Conservation (phyloP, 2,888 invertebrate species). For the Polietes domitor region DNA sequence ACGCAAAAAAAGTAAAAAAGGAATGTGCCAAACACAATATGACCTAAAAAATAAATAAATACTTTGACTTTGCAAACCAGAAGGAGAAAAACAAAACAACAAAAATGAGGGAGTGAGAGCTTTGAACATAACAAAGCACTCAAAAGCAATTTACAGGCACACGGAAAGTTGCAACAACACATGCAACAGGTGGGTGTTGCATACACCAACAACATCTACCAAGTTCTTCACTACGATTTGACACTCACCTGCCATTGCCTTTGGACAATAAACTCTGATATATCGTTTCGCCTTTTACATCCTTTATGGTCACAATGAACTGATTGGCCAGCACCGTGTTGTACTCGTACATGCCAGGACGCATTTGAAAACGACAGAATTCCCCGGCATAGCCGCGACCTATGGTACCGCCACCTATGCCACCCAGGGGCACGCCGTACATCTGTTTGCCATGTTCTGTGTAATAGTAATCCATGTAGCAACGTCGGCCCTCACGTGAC, state of each 20-base stretch:
- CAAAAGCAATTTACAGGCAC: background rate
- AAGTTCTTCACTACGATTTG: background rate
- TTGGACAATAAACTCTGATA: conserved; percentile 91
- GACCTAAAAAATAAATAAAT: conserved; percentile 25
- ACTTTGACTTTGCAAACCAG: background rate
- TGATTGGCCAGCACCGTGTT: conserved; percentile 91
- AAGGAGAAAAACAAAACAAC: conserved; percentile 13
- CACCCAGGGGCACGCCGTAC: conserved; percentile 94
- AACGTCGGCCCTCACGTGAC: conserved; percentile 84
- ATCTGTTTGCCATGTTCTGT: conserved; percentile 89
- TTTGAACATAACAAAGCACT: conserved; percentile 38
- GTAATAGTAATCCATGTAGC: conserved; percentile 90
- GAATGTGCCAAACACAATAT: conserved; percentile 54
- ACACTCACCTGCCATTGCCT: conserved; percentile 86
- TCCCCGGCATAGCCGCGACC: conserved; percentile 96
- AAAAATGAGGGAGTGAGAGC: conserved; percentile 3
- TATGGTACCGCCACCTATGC: conserved; percentile 88
- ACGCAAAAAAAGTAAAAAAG: background rate
- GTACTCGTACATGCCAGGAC: conserved; percentile 94
- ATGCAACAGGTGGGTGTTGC: conserved; percentile 38
- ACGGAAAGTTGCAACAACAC: background rate
- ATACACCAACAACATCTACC: background rate
- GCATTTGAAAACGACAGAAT: conserved; percentile 94
- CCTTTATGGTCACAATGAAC: conserved; percentile 93
- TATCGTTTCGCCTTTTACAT: conserved; percentile 85